phyloP scores from a whole-genome alignment of 2,797 vertebrate species.

The Platyrinchus mystaceus region DNA sequence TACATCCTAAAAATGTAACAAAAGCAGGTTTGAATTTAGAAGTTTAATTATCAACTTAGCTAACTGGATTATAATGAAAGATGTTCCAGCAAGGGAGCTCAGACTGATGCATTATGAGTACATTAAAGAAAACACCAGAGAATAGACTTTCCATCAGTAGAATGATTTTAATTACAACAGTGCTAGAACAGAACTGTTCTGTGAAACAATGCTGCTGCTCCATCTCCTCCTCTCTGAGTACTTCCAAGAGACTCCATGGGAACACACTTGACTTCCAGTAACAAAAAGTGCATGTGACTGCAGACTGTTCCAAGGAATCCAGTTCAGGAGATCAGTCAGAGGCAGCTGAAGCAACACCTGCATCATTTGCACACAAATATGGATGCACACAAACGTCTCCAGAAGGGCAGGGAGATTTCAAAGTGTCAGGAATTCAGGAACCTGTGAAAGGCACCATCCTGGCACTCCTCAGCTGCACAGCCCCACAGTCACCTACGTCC shows the following conservation, averaged over 20 bases:
- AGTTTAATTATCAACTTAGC: constrained; percentile 79
- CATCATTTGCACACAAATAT: not conserved
- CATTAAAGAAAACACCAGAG: constrained; percentile 80
- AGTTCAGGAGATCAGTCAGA: not conserved
- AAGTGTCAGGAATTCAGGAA: not conserved
- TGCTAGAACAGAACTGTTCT: constrained; percentile 68
- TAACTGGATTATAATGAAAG: constrained; percentile 82
- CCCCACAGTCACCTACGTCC: not conserved
- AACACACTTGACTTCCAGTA: constrained; percentile 4
- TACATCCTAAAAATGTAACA: constrained; percentile 59
- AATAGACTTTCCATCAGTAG: constrained; percentile 73
- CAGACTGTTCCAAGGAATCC: not conserved
- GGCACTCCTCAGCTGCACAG: not conserved
- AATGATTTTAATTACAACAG: constrained; percentile 79
- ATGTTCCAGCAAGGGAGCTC: constrained; percentile 73
- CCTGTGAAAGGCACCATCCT: not conserved
- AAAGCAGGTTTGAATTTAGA: constrained; percentile 76
- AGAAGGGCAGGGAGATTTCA: not conserved
- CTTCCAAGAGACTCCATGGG: constrained; percentile 39
- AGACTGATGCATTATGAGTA: constrained; percentile 76
- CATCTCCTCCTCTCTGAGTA: constrained; percentile 48
- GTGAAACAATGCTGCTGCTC: constrained; percentile 59
- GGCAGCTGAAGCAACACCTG: not conserved
- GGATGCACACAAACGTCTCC: not conserved
- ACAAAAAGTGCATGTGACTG: not conserved